Evolutionary conservation across 2,797 vertebrate species (phyloP), one percentile per base, ranked within the genome.

Genomic region (Antennarius maculatus): DNA sequence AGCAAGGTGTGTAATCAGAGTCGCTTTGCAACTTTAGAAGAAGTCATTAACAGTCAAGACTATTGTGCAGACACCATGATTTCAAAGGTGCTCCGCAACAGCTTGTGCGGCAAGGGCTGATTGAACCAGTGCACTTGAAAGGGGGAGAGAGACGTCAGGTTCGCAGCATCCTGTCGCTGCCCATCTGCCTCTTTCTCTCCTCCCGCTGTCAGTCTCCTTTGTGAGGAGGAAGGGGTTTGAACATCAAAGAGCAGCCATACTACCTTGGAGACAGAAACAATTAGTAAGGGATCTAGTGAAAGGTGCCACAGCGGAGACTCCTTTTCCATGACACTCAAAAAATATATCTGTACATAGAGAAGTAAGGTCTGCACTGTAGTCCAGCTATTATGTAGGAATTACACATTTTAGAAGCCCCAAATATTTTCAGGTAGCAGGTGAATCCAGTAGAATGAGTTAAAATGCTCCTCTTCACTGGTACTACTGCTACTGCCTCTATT

Each of bases 21-120:
- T 61, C 73, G 84, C 92, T 92, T 92, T 91, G 89, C 92, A 94
- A 93, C 91, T 94, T 93, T 92, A 93, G 90, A 93, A 93, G 90
- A 91, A 92, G 91, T 93, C 93, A 93, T 94, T 94, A 94, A 92
- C 90, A 93, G 92, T 94, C 91, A 92, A 88, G 93, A 93, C 92
- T 94, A 93, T 93, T 94, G 93, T 94, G 92, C 89, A 90, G 90
- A 89, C 88, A 80, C 85, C 87, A 73, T 89, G 89, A 93, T 94
- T 94, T 93, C 92, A 94, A 93, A 95, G 93, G 92, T 92, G 93
- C 91, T 93, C 91, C 89, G 89, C 92, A 93, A 92, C 93, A 95
- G 93, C 93, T 93, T 94, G 92, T 93, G 89, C 86, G 87, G 90
- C 77, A 65, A 91, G 86, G 91, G 88, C 91, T 93, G 92, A 94